Percentiles rank a stretch among this genome's conserved stretches.
Evolutionary conservation across 2,797 vertebrate genomes (phyloP).

Genomic region (Hemitrygon akajei): DNA sequence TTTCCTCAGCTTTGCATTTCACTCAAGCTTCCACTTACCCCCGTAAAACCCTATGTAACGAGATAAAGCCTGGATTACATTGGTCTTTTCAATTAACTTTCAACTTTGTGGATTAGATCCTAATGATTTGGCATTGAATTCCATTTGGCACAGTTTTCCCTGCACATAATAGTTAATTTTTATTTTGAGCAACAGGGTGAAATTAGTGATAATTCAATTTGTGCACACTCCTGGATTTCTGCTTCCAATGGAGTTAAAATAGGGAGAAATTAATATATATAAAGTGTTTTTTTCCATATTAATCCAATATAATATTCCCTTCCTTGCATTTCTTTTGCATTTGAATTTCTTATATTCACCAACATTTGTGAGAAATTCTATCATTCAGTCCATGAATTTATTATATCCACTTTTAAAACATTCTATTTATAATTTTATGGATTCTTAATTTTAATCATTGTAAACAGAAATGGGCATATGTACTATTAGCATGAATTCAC

Average conservation of each 20-base stretch:
- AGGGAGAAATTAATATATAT: background rate
- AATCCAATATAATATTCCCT: background rate
- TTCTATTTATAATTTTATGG: background rate
- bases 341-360: background rate
- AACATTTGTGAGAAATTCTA: background rate
- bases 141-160: background rate
- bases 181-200: background rate
- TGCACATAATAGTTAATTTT: background rate
- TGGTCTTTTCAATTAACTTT: background rate
- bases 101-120: background rate
- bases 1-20: background rate
- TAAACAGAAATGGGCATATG: background rate
- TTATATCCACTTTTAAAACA: background rate
- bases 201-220: background rate
- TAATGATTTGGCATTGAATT: background rate
- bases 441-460: background rate
- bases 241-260: background rate
- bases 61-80: background rate
- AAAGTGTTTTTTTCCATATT: background rate
- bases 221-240: background rate
- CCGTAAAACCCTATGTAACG: background rate
- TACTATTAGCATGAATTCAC: background rate
- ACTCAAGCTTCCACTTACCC: no score
- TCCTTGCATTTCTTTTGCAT: background rate
- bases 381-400: background rate